Conservation (phyloP, 1,140 invertebrate species). For the Drosophila persimilis region DNA sequence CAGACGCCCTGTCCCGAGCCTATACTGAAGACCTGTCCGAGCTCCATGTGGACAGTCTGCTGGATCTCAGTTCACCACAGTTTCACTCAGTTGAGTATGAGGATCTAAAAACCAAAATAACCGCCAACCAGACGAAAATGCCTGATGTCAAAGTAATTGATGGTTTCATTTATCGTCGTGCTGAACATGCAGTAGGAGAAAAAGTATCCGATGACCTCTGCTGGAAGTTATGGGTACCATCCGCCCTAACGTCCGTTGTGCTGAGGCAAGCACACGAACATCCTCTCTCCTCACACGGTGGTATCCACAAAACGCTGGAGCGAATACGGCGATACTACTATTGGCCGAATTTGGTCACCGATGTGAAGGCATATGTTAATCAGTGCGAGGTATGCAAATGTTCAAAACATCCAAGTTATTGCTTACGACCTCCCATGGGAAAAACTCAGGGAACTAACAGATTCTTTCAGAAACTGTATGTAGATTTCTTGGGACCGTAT, state of each 20-base stretch:
- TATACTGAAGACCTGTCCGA: too few species aligned
- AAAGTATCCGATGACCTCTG: neutral
- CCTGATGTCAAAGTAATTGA: constrained; percentile 10
- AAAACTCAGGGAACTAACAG: too few species aligned
- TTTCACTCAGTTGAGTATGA: neutral
- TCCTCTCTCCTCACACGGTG: neutral
- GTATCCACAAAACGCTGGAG: constrained; percentile 3
- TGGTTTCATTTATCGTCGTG: constrained; percentile 2
- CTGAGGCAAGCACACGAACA: neutral
- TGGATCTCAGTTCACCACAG: too few species aligned
- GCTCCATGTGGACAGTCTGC: too few species aligned
- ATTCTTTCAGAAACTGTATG: neutral
- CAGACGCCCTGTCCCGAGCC: too few species aligned
- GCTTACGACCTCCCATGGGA: too few species aligned
- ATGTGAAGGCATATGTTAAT: constrained; percentile 12
- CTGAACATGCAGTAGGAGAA: constrained; percentile 5
- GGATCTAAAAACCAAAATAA: neutral
- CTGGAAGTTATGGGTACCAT: constrained; percentile 2
- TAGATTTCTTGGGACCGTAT: constrained; percentile 9
- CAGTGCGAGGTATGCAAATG: neutral
- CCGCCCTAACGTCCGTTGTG: neutral
- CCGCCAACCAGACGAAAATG: neutral
- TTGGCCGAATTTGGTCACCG: neutral
- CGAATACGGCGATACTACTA: constrained; percentile 7
- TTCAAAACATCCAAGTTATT: neutral